Conservation (phyloP, 1,140 invertebrate genomes). For the Leptinotarsa defecta region DNA sequence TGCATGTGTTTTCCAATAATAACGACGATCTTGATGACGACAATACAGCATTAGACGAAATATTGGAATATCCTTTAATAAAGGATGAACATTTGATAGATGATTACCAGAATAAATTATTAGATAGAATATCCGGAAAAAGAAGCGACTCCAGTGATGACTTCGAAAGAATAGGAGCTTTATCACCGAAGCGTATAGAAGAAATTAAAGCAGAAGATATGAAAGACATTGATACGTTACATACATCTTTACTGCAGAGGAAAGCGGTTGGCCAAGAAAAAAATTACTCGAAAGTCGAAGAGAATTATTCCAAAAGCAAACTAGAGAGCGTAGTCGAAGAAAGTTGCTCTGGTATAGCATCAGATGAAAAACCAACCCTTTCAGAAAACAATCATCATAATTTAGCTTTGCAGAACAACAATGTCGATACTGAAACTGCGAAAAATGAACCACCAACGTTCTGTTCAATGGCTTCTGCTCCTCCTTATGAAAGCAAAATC, state of each 20-base stretch:
- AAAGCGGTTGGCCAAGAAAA: neutral
- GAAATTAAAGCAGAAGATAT: conserved; percentile 21
- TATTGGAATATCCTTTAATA: conserved; percentile 1
- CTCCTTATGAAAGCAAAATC: neutral
- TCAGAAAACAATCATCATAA: too few relatives aligned
- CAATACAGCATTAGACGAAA: conserved; percentile 1
- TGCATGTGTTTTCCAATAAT: too few relatives aligned
- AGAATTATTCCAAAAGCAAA: neutral
- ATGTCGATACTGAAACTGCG: neutral
- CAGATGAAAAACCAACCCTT: too few relatives aligned
- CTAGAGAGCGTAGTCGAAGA: neutral
- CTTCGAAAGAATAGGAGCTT: conserved; percentile 7
- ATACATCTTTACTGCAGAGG: neutral
- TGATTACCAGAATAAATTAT: conserved; percentile 35
- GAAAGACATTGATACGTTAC: neutral
- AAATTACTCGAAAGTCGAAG: too few relatives aligned
- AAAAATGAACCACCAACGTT: neutral
- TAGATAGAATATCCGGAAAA: conserved; percentile 41
- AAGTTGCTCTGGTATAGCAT: too few relatives aligned
- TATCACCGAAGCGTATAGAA: conserved; percentile 23
- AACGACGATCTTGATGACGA: too few relatives aligned
- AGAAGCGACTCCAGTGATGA: neutral
- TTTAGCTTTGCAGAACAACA: too few relatives aligned
- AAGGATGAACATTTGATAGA: conserved; percentile 34
- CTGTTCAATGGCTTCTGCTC: conserved; percentile 11